Percentiles rank a stretch among this genome's conserved stretches.
These are phyloP conservation scores for Pollenia amentaria DNA, from an alignment of 2,888 invertebrate genomes.

Conservation along the genomic window DNA sequence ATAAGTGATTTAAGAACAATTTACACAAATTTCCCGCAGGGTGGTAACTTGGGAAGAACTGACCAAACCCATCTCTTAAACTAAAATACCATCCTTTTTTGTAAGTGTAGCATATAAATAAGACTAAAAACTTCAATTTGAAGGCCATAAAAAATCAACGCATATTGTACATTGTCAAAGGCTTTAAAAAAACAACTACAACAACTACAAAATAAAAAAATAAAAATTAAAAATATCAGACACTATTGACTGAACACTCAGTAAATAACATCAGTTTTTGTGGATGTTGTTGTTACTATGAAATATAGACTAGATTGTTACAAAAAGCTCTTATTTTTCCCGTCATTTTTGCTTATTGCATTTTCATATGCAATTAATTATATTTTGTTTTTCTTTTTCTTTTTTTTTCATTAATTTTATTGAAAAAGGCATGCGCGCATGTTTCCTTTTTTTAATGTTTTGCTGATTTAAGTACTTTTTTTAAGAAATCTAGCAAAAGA, in stretches of 20 bases:
- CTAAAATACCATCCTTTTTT: not conserved
- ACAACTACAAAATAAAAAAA: slow-evolving; percentile 26
- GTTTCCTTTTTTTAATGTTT: not conserved
- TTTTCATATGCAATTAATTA: slow-evolving; percentile 77
- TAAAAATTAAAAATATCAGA: slow-evolving; percentile 54
- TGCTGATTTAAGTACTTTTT: not conserved
- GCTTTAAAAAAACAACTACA: slow-evolving; percentile 74
- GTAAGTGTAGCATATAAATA: slow-evolving; percentile 22
- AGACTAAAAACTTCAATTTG: slow-evolving; percentile 78
- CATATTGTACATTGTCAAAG: slow-evolving; percentile 83
- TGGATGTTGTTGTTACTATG: slow-evolving; percentile 11
- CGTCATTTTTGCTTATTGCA: slow-evolving; percentile 74
- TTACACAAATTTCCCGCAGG: no score
- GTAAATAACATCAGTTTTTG: slow-evolving; percentile 46
- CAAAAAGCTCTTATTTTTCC: slow-evolving; percentile 11
- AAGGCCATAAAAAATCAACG: slow-evolving; percentile 83
- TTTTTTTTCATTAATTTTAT: slow-evolving; percentile 16
- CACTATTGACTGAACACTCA: slow-evolving; percentile 58
- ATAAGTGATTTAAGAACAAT: no score
- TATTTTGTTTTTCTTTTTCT: slow-evolving; percentile 47
- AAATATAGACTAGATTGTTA: slow-evolving; percentile 31
- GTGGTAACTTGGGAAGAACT: no score
- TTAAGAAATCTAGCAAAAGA: not conserved
- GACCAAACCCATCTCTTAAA: no score
- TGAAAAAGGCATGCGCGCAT: slow-evolving; percentile 66